Evolutionary conservation across 2,888 invertebrate species (phyloP).

Genomic region (Plebejus anna): DNA sequence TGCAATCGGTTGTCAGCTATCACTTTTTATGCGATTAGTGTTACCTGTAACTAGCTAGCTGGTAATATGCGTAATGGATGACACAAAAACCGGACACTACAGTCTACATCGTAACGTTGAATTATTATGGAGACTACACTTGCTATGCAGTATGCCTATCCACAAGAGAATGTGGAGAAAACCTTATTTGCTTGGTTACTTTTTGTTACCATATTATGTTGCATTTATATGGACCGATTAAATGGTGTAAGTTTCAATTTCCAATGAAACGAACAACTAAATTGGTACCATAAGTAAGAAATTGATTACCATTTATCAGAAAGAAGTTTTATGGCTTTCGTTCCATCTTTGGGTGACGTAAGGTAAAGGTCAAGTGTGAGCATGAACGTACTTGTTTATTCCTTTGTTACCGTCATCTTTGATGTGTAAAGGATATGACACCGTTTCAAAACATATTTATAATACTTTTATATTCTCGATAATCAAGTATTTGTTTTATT

Average conservation of each 20-base stretch:
- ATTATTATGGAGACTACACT: constrained; percentile 13
- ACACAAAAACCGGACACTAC: constrained; percentile 7
- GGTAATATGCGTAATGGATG: constrained; percentile 8
- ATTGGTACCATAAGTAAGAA: neutral
- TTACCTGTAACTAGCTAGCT: neutral
- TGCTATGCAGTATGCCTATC: constrained; percentile 8
- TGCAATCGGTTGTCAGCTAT: neutral
- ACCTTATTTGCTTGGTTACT: constrained; percentile 1
- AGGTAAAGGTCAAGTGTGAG: neutral
- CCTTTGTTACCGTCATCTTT: neutral
- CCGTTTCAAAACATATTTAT: neutral
- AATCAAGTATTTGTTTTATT: too few species aligned
- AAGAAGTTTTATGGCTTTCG: constrained; percentile 22
- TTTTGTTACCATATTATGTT: neutral
- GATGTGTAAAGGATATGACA: neutral
- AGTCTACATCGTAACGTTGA: constrained; percentile 1
- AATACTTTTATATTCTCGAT: neutral
- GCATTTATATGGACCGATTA: constrained; percentile 15
- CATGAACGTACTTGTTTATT: neutral
- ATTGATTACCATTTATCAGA: constrained; percentile 14
- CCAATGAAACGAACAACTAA: neutral
- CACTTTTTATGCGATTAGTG: neutral
- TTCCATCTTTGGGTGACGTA: constrained; percentile 8
- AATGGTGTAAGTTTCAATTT: constrained; percentile 18
- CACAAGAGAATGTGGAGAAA: neutral